A percentile compares a stretch with the other conserved stretches of the same genome.
Evolutionary conservation across 1,140 invertebrate species (phyloP).

Genomic region (Maconellicoccus hirsutus): DNA sequence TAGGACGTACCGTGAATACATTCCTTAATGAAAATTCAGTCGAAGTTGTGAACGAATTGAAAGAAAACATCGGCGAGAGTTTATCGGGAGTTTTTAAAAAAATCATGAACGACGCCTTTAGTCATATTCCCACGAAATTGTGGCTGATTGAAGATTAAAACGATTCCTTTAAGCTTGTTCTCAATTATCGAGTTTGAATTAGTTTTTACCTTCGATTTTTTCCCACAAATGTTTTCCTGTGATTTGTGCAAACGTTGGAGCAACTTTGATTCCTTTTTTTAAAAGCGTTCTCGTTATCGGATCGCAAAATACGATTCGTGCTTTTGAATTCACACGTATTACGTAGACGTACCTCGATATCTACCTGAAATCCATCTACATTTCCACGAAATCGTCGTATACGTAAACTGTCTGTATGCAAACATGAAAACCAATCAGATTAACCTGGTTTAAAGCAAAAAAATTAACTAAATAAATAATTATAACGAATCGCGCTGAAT

Average conservation of each 20-base stretch:
- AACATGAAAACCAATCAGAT: no score
- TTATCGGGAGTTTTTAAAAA: conserved; percentile 37
- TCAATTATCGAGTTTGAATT: neutral
- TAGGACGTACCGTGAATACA: conserved; percentile 39
- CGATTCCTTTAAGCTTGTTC: neutral
- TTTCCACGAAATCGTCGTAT: no score
- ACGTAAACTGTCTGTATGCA: no score
- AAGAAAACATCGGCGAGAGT: conserved; percentile 37
- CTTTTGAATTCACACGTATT: neutral
- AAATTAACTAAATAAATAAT: no score
- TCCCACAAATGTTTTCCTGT: neutral
- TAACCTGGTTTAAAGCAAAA: no score
- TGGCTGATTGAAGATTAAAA: conserved; percentile 32
- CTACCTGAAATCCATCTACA: no score
- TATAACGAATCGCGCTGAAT: no score
- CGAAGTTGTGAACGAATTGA: conserved; percentile 38
- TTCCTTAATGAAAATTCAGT: conserved; percentile 39
- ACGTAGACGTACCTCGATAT: neutral
- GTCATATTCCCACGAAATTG: conserved; percentile 37
- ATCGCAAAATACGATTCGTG: neutral
- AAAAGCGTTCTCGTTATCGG: no score
- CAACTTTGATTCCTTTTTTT: neutral
- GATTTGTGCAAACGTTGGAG: conserved; percentile 2
- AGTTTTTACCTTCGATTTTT: neutral
- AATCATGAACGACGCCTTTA: conserved; percentile 38